phyloP scores from a whole-genome alignment of 2,113 vertebrate genomes.

The Nansenia antarctica region DNA sequence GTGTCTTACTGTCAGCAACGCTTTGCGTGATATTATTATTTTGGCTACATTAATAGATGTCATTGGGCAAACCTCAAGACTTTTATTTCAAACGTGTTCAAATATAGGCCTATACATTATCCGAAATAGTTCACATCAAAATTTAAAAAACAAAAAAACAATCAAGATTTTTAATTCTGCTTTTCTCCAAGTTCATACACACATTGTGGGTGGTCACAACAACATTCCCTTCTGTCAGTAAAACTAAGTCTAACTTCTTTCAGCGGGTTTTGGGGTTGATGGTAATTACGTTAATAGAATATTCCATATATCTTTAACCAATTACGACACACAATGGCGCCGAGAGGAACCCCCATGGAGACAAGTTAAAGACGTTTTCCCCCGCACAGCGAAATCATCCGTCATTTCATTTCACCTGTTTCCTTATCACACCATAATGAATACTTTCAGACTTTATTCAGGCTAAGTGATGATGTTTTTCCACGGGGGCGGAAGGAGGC shows the following conservation, averaged over 20 bases:
- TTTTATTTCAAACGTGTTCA: neutral
- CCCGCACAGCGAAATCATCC: slow-evolving; percentile 71
- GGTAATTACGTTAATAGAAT: slow-evolving; percentile 96
- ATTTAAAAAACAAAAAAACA: neutral
- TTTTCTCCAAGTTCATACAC: slow-evolving; percentile 7
- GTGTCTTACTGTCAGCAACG: neutral
- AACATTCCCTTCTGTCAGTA: slow-evolving; percentile 67
- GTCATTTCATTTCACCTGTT: no score
- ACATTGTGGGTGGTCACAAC: slow-evolving; percentile 82
- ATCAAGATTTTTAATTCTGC: neutral
- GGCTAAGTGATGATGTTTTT: no score
- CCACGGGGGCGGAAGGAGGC: no score
- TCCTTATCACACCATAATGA: neutral
- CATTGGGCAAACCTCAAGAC: neutral
- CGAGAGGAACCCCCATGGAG: slow-evolving; percentile 79
- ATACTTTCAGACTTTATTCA: no score
- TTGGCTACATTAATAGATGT: neutral
- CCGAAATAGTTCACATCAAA: neutral
- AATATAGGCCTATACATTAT: no score
- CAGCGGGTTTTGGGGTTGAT: slow-evolving; percentile 80
- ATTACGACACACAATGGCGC: slow-evolving; percentile 86
- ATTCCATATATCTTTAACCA: slow-evolving; percentile 93
- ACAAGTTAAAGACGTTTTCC: slow-evolving; percentile 85
- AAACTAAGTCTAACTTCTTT: slow-evolving; percentile 79
- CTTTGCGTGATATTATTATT: neutral